A percentile compares a stretch with the other conserved stretches of the same genome.
Conservation (phyloP, 2,113 vertebrate genomes). For the Camelus dromedarius region DNA sequence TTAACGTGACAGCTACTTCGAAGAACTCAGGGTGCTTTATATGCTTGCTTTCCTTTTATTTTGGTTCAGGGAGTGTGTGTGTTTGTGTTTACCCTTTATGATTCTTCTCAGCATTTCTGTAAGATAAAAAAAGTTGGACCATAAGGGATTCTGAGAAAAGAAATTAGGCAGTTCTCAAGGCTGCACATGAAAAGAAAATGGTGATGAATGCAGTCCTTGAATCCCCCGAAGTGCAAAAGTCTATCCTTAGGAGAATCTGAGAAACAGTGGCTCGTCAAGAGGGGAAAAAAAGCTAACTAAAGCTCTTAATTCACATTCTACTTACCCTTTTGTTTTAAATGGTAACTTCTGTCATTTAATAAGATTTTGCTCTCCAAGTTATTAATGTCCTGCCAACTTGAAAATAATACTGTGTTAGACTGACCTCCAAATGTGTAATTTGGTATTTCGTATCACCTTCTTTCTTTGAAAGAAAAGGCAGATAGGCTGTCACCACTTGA, state of each 20-base stretch:
- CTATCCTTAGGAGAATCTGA: neutral
- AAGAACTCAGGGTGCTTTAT: accelerated
- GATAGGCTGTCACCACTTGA: accelerated
- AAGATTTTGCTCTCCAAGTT: neutral
- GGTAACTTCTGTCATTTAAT: neutral
- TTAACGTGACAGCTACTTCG: too few relatives aligned
- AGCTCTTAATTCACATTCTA: neutral
- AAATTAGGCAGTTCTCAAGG: neutral
- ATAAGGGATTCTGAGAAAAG: neutral
- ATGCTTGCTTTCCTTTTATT: accelerated
- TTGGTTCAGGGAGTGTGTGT: too few relatives aligned
- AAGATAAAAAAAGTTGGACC: neutral
- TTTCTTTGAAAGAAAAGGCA: neutral
- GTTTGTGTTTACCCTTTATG: neutral
- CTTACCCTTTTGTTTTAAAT: neutral
- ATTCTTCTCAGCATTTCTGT: neutral
- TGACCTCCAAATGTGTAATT: neutral
- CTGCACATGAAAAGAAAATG: neutral
- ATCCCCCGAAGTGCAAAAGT: neutral
- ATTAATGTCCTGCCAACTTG: neutral
- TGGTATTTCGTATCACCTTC: neutral
- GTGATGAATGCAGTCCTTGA: neutral
- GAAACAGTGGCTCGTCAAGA: neutral
- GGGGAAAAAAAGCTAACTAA: accelerated
- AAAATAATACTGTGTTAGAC: neutral